Base-by-base conservation (phyloP, 2,888 invertebrate genomes). In the Diarsia mendica region DNA sequence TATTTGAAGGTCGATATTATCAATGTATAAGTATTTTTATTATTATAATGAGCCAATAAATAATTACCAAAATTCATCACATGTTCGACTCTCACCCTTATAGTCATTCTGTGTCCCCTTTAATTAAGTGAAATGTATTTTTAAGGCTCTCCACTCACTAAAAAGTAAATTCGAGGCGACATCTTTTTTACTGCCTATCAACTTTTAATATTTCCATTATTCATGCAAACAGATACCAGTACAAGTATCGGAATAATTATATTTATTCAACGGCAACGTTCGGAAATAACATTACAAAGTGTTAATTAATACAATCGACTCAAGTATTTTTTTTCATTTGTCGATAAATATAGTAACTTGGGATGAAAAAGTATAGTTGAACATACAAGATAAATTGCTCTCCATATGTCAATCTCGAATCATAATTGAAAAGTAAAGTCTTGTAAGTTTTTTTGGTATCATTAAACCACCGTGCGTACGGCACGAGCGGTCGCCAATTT, bases 401-500 rank as follows among this genome's bases (percentile, higher is more conserved):
- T 88, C 89, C 89, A 93, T 93, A 91, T 91, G 92, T 93, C 93
- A 93, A 91, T 91, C 91, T 91, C 85, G 88, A 90, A 90, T 92
- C 88, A 93, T 95, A 94, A 95, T 95, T 95, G 94, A 94, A 95
- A 95, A 93, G 91, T 90, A 91, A 77, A 81, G 89, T 91, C 90
- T 87, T 90, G 89, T 90, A 86, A 87, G 85, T 89, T 92, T 95
- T 95, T 94, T 93, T 91, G 85, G 91, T 91, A 90, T 93, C 93
- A 94, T 95, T 95, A 95, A 95, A 91, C 91, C 91, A 88, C 87
- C 88, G 90, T 89, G 91, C 87, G 92, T 89, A 85, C 88, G 93
- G 94, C 94, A 94, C 95, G 95, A 94, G 95, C 93, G 95, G 87
- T 92, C 88, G 92, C 93, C 95, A 95, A 96, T 96, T 95, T 96